phyloP scores from a whole-genome alignment of 2,797 vertebrate species.

The Paramormyrops hopkinsi region DNA sequence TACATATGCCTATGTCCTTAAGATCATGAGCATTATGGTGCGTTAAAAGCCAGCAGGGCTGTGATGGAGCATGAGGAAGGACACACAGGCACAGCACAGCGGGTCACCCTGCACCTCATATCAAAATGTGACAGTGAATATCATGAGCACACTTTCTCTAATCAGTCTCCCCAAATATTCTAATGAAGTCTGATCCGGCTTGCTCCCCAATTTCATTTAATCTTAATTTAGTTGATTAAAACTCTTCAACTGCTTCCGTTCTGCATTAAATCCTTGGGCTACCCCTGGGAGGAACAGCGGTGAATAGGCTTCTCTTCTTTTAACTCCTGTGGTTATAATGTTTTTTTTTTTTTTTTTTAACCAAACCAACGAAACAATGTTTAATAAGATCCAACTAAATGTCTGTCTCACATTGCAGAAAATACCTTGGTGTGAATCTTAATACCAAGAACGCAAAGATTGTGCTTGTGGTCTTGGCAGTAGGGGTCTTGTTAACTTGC shows the following conservation, averaged over 20 bases:
- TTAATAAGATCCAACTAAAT: background rate
- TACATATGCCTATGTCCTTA: background rate
- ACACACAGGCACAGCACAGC: constrained; percentile 38
- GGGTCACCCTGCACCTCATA: constrained; percentile 42
- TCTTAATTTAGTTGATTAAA: constrained; percentile 34
- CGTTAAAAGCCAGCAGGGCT: background rate
- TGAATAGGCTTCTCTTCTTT: background rate
- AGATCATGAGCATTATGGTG: background rate
- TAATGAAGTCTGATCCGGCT: constrained; percentile 28
- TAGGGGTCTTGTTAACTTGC: background rate
- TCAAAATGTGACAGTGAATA: constrained; percentile 56
- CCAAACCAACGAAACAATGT: background rate
- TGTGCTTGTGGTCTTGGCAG: background rate
- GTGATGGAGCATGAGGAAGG: background rate
- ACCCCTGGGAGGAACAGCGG: background rate
- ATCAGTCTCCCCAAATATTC: constrained; percentile 57
- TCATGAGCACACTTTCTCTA: constrained; percentile 58
- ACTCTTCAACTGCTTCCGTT: constrained; percentile 28
- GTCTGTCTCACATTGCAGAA: background rate
- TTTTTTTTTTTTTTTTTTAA: background rate
- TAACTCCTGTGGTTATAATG: background rate
- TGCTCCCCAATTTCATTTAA: constrained; percentile 36
- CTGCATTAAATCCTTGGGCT: constrained; percentile 29
- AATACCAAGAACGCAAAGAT: background rate
- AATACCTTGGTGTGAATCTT: background rate